Conservation (phyloP, 37 sponge, comb jelly and placozoan species). For the Mnemiopsis leidyi region DNA sequence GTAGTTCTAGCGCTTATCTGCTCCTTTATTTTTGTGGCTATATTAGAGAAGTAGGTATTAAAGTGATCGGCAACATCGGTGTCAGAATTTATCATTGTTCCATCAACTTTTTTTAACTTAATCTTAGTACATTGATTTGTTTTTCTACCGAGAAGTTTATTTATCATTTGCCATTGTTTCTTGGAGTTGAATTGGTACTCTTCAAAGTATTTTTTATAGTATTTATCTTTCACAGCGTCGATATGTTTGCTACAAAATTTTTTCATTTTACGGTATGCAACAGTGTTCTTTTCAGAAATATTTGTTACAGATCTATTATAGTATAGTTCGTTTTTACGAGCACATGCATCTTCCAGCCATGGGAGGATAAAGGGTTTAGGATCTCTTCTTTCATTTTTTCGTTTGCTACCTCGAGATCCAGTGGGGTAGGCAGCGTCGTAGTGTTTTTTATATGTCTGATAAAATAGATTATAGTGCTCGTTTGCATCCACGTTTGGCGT, state of each 20-base stretch:
- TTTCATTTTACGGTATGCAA: background rate
- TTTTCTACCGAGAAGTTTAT: background rate
- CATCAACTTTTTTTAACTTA: background rate
- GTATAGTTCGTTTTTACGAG: background rate
- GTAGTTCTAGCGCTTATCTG: background rate
- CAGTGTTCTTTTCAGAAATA: background rate
- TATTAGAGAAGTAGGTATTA: background rate
- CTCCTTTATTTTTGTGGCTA: background rate
- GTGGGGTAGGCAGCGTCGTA: background rate
- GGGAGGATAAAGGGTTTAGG: background rate
- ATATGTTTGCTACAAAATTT: background rate
- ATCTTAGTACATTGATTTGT: background rate
- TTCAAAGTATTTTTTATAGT: too few species aligned
- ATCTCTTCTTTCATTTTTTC: background rate
- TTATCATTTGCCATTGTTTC: slow-evolving; percentile 16
- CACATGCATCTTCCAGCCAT: background rate
- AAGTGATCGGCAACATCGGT: background rate
- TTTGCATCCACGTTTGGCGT: background rate
- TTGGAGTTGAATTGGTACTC: background rate
- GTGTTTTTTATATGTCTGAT: background rate
- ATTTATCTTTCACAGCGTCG: background rate
- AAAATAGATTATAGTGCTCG: background rate
- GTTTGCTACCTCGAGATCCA: background rate
- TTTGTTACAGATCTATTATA: background rate
- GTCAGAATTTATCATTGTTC: background rate